Evolutionary conservation across 1,140 invertebrate species (phyloP).

Genomic region (Conopomorpha cramerella): DNA sequence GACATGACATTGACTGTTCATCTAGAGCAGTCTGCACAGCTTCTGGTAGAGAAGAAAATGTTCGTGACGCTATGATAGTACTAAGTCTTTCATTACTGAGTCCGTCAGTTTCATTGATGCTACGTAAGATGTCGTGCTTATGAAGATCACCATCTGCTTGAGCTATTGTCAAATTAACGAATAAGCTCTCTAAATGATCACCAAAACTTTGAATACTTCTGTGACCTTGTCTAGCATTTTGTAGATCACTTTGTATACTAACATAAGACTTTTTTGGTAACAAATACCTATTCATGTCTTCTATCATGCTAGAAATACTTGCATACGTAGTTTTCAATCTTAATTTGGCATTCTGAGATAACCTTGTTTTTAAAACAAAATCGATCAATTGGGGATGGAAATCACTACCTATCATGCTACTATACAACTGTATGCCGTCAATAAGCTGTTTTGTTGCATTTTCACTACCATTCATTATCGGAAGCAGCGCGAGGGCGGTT

Average conservation of each 20-base stretch:
- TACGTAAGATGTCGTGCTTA: background rate
- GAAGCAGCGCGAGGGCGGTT: constrained; percentile 9
- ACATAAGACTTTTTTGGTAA: constrained; percentile 1
- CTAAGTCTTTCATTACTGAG: constrained; percentile 1
- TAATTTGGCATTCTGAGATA: background rate
- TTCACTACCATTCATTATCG: constrained; percentile 10
- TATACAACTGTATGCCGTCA: constrained; percentile 13
- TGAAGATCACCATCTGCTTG: constrained; percentile 1
- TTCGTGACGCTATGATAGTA: constrained; percentile 1
- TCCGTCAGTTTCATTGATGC: constrained; percentile 3
- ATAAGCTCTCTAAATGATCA: constrained; percentile 1
- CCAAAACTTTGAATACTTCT: constrained; percentile 1
- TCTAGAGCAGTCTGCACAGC: constrained; percentile 2
- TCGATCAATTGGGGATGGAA: background rate
- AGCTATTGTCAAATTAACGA: constrained; percentile 4
- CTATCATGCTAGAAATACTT: background rate
- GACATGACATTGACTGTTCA: background rate
- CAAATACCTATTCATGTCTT: background rate
- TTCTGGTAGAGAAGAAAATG: constrained; percentile 1
- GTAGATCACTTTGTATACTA: background rate
- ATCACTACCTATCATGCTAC: constrained; percentile 4
- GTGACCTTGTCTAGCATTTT: background rate
- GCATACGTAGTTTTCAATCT: constrained; percentile 1
- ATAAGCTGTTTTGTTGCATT: constrained; percentile 10
- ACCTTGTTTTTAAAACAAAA: constrained; percentile 4